These are phyloP conservation scores for Zaprionus lachaisei DNA, from an alignment of 1,140 invertebrate species.

Conservation along the genomic window DNA sequence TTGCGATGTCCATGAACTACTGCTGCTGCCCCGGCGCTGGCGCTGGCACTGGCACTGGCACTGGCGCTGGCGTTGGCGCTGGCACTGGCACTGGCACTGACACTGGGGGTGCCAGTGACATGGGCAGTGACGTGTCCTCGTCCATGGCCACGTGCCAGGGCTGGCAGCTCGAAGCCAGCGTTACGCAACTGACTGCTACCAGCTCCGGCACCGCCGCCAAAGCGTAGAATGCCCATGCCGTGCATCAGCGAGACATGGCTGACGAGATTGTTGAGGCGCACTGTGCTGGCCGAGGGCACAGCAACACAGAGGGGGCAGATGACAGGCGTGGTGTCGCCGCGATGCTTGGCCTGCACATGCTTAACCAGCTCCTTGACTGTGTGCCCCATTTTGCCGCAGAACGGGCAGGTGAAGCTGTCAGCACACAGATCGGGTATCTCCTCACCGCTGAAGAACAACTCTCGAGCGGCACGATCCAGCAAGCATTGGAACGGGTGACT, in stretches of 20 bases:
- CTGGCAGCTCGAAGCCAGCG: constrained; percentile 9
- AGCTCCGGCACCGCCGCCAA: background rate
- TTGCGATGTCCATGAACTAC: background rate
- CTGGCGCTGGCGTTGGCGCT: background rate
- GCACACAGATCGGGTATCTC: constrained; percentile 44
- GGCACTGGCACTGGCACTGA: background rate
- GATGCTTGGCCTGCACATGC: constrained; percentile 40
- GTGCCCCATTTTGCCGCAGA: constrained; percentile 56
- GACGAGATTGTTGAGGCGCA: constrained; percentile 22
- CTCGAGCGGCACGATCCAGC: constrained; percentile 35
- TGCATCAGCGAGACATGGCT: constrained; percentile 38
- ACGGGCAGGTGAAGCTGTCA: constrained; percentile 65
- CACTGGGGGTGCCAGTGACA: background rate
- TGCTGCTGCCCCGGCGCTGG: no score
- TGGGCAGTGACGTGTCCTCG: background rate
- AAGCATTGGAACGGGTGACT: constrained; percentile 63
- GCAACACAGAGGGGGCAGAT: constrained; percentile 64
- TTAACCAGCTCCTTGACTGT: constrained; percentile 30
- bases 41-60: background rate
- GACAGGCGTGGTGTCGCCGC: constrained; percentile 16
- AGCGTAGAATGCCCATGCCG: constrained; percentile 8
- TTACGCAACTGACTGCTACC: background rate
- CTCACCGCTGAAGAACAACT: constrained; percentile 53
- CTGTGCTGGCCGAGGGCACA: constrained; percentile 13
- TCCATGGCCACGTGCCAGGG: background rate